phyloP scores from a whole-genome alignment of 2,113 vertebrate species.

The Clarias batrachus region DNA sequence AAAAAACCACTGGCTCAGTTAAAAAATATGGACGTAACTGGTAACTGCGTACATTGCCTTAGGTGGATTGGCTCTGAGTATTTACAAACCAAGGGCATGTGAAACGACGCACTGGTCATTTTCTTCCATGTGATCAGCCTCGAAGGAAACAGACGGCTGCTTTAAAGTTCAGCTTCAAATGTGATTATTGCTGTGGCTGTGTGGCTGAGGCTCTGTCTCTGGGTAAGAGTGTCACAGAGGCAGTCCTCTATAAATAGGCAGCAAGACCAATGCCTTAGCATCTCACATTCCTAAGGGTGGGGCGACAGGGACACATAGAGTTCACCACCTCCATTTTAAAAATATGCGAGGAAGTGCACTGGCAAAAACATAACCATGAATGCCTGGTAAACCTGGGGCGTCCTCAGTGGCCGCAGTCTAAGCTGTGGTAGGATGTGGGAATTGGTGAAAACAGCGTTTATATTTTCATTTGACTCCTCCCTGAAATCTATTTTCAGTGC shows the following conservation, averaged over 20 bases:
- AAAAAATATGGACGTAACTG: conserved; percentile 23
- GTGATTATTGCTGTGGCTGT: conserved; percentile 35
- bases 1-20: conserved; percentile 9
- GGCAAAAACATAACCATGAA: conserved; percentile 58
- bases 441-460: conserved; percentile 60
- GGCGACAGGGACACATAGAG: conserved; percentile 42
- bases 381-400: conserved; percentile 42
- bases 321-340: conserved; percentile 56
- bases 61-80: not conserved
- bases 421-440: conserved; percentile 65
- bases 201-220: conserved; percentile 61
- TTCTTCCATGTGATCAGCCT: conserved; percentile 32
- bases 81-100: conserved; percentile 43
- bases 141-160: not conserved
- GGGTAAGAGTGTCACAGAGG: conserved; percentile 72
- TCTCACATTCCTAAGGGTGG: conserved; percentile 71
- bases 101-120: conserved; percentile 23
- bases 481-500: conserved; percentile 48
- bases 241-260: conserved; percentile 75
- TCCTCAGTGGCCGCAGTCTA: conserved; percentile 54
- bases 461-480: conserved; percentile 52
- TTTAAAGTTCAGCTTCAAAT: conserved; percentile 37
- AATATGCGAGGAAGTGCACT: conserved; percentile 63
- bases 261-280: conserved; percentile 67
- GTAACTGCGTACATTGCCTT: not conserved